phyloP scores from a whole-genome alignment of 2,113 vertebrate species.

The Austrofundulus limnaeus region DNA sequence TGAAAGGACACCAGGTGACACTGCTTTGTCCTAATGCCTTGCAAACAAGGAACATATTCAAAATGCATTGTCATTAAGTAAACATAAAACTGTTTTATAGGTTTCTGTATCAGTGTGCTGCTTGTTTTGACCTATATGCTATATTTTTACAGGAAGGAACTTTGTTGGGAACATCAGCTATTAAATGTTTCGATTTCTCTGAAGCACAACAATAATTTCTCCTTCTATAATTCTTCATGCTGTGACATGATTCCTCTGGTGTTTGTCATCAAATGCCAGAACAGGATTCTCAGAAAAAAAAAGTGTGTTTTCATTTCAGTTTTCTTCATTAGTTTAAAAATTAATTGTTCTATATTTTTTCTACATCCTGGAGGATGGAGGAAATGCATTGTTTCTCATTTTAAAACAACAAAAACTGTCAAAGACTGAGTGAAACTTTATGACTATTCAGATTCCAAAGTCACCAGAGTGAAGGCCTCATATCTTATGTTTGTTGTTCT shows the following conservation, averaged over 20 bases:
- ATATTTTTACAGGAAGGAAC: conserved; percentile 16
- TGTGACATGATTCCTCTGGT: conserved; percentile 52
- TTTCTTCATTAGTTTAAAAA: conserved; percentile 75
- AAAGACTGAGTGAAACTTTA: conserved; percentile 50
- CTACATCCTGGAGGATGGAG: no score
- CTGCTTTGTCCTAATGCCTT: background rate
- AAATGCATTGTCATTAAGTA: background rate
- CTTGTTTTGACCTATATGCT: conserved; percentile 2
- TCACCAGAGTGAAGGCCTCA: conserved; percentile 50
- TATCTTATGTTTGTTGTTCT: conserved; percentile 43
- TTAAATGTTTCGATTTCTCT: conserved; percentile 50
- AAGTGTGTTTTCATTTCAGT: conserved; percentile 67
- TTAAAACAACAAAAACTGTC: conserved; percentile 46
- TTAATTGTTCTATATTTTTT: no score
- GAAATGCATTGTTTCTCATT: no score
- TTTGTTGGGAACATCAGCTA: conserved; percentile 41
- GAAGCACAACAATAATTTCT: conserved; percentile 44
- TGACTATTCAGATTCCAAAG: conserved; percentile 49
- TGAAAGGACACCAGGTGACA: no score
- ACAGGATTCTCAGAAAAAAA: conserved; percentile 66
- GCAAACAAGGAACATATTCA: background rate
- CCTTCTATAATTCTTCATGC: conserved; percentile 53
- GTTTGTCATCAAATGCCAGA: conserved; percentile 66
- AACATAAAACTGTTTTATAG: no score
- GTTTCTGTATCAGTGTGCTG: background rate